Percentiles rank a stretch among this genome's conserved stretches.
Evolutionary conservation across 1,140 invertebrate species (phyloP).

Genomic region (Cherax quadricarinatus): DNA sequence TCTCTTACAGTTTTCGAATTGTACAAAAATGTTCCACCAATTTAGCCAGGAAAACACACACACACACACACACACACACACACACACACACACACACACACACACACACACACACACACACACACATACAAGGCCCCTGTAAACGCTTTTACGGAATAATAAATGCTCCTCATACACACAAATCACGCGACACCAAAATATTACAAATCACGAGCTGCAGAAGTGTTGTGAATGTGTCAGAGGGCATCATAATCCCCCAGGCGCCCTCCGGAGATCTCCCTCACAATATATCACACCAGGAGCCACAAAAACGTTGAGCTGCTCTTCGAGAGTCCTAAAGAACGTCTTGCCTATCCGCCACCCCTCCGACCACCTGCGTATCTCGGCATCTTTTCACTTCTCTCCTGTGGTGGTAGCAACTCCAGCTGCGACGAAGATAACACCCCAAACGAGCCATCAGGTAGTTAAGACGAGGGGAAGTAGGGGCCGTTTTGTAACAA

Average conservation of each 20-base stretch:
- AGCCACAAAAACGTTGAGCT: too few species aligned
- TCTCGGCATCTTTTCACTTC: not conserved
- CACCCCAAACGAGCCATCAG: not conserved
- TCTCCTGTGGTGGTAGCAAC: not conserved
- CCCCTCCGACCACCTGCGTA: not conserved
- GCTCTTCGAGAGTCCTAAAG: too few species aligned
- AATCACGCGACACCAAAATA: too few species aligned
- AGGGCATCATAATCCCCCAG: too few species aligned
- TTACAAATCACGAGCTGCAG: too few species aligned
- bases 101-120: slow-evolving; percentile 33
- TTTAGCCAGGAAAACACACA: not conserved
- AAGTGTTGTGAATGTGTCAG: too few species aligned
- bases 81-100: slow-evolving; percentile 22
- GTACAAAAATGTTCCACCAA: not conserved
- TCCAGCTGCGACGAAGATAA: slow-evolving; percentile 27
- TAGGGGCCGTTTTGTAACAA: not conserved
- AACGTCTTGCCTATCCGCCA: too few species aligned
- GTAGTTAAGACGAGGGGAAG: not conserved
- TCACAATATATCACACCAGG: too few species aligned
- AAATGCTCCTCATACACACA: too few species aligned
- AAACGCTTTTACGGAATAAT: too few species aligned
- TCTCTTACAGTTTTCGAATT: not conserved
- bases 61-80: not conserved
- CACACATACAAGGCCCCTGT: not conserved
- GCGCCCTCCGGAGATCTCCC: too few species aligned